Percentiles rank a stretch among this genome's conserved stretches.
phyloP scores from a whole-genome alignment of 2,113 vertebrate species.

The Haemorhous mexicanus region DNA sequence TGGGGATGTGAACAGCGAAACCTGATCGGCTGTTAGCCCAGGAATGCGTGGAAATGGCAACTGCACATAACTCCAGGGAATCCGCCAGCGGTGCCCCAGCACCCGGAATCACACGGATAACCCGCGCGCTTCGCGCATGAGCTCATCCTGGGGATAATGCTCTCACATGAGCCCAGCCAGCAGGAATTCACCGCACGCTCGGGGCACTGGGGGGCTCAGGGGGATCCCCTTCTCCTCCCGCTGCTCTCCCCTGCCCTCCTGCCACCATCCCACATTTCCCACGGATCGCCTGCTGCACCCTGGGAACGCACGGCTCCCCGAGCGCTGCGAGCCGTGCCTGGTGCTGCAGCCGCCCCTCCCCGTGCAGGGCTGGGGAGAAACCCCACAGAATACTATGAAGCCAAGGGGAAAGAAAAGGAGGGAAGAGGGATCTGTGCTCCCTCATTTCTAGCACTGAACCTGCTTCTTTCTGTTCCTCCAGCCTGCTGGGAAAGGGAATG shows the following conservation, averaged over 20 bases:
- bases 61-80: constrained; percentile 71
- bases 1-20: constrained; percentile 53
- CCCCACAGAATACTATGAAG: background rate
- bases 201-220: background rate
- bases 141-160: constrained; percentile 60
- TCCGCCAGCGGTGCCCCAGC: constrained; percentile 66
- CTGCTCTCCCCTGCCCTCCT: background rate
- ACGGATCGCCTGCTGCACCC: rapidly evolving
- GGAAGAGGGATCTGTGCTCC: background rate
- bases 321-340: rapidly evolving
- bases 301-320: rapidly evolving
- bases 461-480: background rate
- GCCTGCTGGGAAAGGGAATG: background rate
- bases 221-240: background rate
- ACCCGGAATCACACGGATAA: constrained; percentile 68
- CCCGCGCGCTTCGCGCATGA: constrained; percentile 54
- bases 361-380: background rate
- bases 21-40: constrained; percentile 58
- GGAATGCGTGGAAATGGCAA: constrained; percentile 76
- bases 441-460: background rate
- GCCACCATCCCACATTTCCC: background rate
- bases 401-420: background rate
- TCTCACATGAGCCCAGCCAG: constrained; percentile 29
- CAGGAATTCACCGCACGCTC: constrained; percentile 1
- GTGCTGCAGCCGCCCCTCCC: background rate